Evolutionary conservation across 1,140 invertebrate genomes (phyloP), one percentile per base, ranked within the genome.

Genomic region (Chironomus striatipennis): DNA sequence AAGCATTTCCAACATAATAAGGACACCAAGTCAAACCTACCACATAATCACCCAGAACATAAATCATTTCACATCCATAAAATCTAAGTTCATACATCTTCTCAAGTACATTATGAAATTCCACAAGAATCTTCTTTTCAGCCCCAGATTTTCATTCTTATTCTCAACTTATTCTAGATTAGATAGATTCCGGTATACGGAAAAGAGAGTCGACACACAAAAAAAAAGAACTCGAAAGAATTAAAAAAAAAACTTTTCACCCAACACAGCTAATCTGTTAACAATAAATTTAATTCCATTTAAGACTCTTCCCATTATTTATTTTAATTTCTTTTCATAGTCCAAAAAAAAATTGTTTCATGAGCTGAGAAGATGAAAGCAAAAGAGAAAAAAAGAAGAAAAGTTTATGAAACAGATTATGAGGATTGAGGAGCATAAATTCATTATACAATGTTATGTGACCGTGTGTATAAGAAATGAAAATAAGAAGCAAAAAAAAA

Each of bases 251-350:
- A 57, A 12, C n/a, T 57, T 57, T 57, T 57, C 47, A 57, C 47
- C 47, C 47, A 57, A 57, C 47, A 57, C 47, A 57, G 47, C 47
- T 57, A 57, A 57, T 57, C 47, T 57, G 47, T n/a, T 57, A 57
- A 57, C 47, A 57, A 57, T 57, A 57, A 57, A 57, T 57, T 57
- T 57, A 57, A 57, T 57, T 57, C 47, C 47, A 57, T 57, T 57
- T 57, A 57, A 57, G 47, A 57, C 47, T 57, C 47, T 10, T 57
- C 47, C 47, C 47, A 57, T 57, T 57, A 57, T 57, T 57, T 57
- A 57, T 57, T 57, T 57, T 57, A 57, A 57, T 57, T 57, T 57
- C 47, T 57, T 57, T 57, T 57, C 12, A 47, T 10, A 57, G 47
- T n/a, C 5, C 12, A 12, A n/a, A 15, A 5, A 15, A 5, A 57